Evolutionary conservation across 2,888 invertebrate species (phyloP).

Genomic region (Octonoba sinensis): DNA sequence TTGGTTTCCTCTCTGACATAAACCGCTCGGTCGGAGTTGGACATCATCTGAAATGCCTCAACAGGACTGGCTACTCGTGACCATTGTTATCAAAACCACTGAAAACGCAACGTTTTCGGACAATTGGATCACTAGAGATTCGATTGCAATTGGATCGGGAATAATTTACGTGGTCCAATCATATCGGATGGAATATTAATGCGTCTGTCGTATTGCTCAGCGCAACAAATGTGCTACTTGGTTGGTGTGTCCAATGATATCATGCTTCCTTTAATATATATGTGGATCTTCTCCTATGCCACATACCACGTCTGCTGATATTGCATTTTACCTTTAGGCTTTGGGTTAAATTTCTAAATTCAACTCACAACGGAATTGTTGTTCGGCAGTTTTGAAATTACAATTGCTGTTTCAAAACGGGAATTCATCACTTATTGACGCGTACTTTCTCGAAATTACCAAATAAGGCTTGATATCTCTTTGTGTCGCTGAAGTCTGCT

Average conservation of each 20-base stretch:
- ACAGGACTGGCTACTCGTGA: neutral
- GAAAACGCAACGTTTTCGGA: slow-evolving; percentile 23
- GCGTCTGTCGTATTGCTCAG: slow-evolving; percentile 26
- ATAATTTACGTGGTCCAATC: slow-evolving; percentile 46
- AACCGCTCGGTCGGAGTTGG: neutral
- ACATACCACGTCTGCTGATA: neutral
- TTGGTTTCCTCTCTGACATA: neutral
- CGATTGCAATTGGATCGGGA: slow-evolving; percentile 38
- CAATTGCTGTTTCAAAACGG: neutral
- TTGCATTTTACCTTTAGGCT: slow-evolving; percentile 26
- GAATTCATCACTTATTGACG: slow-evolving; percentile 46
- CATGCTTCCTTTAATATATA: slow-evolving; percentile 50
- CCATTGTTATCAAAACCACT: slow-evolving; percentile 6
- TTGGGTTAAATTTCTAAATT: slow-evolving; percentile 31
- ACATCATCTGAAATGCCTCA: neutral
- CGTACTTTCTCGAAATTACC: slow-evolving; percentile 12
- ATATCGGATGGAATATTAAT: slow-evolving; percentile 39
- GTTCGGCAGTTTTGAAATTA: too few species aligned
- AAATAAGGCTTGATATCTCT: too few species aligned
- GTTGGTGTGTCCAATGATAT: slow-evolving; percentile 31
- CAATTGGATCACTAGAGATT: slow-evolving; percentile 29
- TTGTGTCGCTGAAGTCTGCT: too few species aligned
- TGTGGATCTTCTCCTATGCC: slow-evolving; percentile 13
- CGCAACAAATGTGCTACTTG: slow-evolving; percentile 37
- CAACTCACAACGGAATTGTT: too few species aligned